These are phyloP conservation scores for Gastrophysa polygoni DNA, from an alignment of 2,888 invertebrate species.

Conservation along the genomic window DNA sequence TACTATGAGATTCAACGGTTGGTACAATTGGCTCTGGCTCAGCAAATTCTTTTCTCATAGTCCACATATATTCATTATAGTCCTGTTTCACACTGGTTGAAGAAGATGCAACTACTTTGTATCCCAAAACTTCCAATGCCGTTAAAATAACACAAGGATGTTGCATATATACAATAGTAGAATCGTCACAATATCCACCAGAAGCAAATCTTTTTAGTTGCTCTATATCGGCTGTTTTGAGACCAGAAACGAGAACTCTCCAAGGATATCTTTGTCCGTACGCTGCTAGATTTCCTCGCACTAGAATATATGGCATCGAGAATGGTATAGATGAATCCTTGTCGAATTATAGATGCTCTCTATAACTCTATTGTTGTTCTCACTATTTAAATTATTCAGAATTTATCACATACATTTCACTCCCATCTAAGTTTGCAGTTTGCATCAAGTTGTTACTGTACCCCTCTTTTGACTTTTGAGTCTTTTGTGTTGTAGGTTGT, in stretches of 20 bases:
- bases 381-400: no score
- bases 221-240: constrained; percentile 83
- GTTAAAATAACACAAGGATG: constrained; percentile 88
- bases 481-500: no score
- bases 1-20: background rate
- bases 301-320: constrained; percentile 87
- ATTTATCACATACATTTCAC: no score
- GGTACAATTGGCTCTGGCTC: constrained; percentile 72
- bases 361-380: no score
- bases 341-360: no score
- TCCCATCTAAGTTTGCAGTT: no score
- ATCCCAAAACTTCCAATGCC: constrained; percentile 86
- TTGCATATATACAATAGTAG: constrained; percentile 84
- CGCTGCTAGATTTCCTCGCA: constrained; percentile 86
- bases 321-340: background rate
- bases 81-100: constrained; percentile 86
- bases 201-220: constrained; percentile 83
- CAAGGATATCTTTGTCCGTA: constrained; percentile 87
- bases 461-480: no score
- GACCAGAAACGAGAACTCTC: constrained; percentile 85
- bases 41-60: constrained; percentile 87
- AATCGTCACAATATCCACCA: constrained; percentile 83
- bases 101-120: constrained; percentile 86
- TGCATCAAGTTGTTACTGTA: no score
- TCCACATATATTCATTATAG: constrained; percentile 93